Evolutionary conservation across 2,113 vertebrate species (phyloP).

Genomic region (Pangasianodon hypophthalmus): DNA sequence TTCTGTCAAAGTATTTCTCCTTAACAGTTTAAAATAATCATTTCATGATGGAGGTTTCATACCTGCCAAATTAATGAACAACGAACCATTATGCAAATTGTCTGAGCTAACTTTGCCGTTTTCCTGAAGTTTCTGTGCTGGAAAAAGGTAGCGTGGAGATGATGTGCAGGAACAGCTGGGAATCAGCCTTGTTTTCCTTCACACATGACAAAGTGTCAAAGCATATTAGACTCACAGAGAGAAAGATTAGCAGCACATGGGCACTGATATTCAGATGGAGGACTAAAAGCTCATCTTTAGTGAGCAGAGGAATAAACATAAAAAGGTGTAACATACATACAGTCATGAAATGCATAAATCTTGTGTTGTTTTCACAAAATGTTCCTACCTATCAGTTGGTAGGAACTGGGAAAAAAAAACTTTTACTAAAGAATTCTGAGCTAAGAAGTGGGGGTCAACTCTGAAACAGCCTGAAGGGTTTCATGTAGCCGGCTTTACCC

Average conservation of each 20-base stretch:
- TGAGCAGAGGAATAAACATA: slow-evolving; percentile 19
- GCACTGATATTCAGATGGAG: slow-evolving; percentile 44
- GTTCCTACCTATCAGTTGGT: neutral
- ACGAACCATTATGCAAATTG: slow-evolving; percentile 43
- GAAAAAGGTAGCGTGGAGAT: slow-evolving; percentile 32
- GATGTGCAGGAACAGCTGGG: slow-evolving; percentile 44
- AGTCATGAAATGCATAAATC: neutral
- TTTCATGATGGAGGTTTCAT: slow-evolving; percentile 31
- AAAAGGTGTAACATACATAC: neutral
- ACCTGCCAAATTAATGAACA: slow-evolving; percentile 27
- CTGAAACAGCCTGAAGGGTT: neutral
- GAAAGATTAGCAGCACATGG: slow-evolving; percentile 45
- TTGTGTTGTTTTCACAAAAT: neutral
- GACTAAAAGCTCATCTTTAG: slow-evolving; percentile 46
- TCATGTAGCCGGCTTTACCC: neutral
- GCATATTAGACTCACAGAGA: slow-evolving; percentile 48
- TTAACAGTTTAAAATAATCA: slow-evolving; percentile 14
- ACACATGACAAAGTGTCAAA: slow-evolving; percentile 48
- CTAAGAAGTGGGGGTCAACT: neutral
- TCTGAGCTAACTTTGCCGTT: slow-evolving; percentile 27
- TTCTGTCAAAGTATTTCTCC: neutral
- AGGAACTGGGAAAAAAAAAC: neutral
- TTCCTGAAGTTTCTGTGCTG: slow-evolving; percentile 53
- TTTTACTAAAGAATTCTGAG: neutral
- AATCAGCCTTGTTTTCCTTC: slow-evolving; percentile 55